These are phyloP conservation scores for Pangasius sanitwongsei DNA, from an alignment of 2,797 vertebrate species.

Conservation along the genomic window DNA sequence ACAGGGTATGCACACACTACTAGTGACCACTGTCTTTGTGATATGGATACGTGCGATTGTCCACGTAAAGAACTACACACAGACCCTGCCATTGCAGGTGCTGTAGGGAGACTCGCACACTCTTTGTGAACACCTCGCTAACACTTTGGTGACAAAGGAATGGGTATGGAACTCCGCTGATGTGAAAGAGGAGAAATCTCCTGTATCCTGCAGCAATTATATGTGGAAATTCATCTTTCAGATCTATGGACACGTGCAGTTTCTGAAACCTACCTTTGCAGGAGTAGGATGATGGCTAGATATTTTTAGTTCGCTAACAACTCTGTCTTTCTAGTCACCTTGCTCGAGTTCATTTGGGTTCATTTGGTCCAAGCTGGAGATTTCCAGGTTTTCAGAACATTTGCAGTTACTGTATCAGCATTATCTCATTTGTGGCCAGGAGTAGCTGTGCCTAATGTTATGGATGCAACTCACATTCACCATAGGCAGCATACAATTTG, in stretches of 20 bases:
- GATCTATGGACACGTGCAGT: background rate
- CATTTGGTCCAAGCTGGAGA: background rate
- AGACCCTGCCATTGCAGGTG: background rate
- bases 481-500: background rate
- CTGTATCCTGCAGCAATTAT: background rate
- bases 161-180: background rate
- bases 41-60: background rate
- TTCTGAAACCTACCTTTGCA: background rate
- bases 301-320: background rate
- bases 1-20: background rate
- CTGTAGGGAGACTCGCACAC: background rate
- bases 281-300: background rate
- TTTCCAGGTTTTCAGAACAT: background rate
- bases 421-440: background rate
- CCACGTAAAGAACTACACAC: background rate
- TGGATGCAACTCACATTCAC: background rate
- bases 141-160: background rate
- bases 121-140: background rate
- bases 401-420: background rate
- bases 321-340: background rate
- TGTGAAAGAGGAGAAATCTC: background rate
- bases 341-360: background rate
- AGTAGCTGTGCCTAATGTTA: background rate
- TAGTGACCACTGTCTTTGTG: background rate
- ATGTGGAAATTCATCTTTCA: background rate